Evolutionary conservation across 2,113 vertebrate species (phyloP).

Genomic region (Tinamus guttatus): DNA sequence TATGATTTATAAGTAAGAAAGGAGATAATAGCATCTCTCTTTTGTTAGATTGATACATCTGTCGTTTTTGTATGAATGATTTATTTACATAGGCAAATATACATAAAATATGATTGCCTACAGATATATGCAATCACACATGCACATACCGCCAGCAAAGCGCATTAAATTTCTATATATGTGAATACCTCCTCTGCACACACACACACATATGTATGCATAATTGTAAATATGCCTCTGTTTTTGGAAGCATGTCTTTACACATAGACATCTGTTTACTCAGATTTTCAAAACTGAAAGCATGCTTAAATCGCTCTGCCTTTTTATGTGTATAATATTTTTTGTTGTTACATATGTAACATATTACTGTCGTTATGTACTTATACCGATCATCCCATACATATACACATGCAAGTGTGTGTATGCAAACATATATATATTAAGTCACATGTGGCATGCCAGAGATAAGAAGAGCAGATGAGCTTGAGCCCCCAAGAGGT

Average conservation of each 20-base stretch:
- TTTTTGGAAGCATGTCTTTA: conserved; percentile 4
- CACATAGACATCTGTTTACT: not conserved
- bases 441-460: not conserved
- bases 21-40: not conserved
- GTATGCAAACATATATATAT: not conserved
- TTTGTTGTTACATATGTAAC: not conserved
- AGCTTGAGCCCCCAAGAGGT: not conserved
- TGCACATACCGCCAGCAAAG: not conserved
- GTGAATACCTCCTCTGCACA: not conserved
- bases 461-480: not conserved
- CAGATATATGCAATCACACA: not conserved
- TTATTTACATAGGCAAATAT: not conserved
- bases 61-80: not conserved
- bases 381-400: not conserved
- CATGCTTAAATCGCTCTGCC: not conserved
- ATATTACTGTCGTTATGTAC: not conserved
- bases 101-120: not conserved
- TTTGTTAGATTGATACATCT: not conserved
- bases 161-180: not conserved
- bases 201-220: not conserved
- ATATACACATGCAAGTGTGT: accelerated
- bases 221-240: not conserved
- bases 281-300: not conserved
- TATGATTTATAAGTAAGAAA: conserved; percentile 1
- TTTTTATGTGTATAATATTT: not conserved